Evolutionary conservation across 37 sponge, comb jelly and placozoan genomes (phyloP), one percentile per base, ranked within the genome.

Genomic region (Haliclona indistincta): DNA sequence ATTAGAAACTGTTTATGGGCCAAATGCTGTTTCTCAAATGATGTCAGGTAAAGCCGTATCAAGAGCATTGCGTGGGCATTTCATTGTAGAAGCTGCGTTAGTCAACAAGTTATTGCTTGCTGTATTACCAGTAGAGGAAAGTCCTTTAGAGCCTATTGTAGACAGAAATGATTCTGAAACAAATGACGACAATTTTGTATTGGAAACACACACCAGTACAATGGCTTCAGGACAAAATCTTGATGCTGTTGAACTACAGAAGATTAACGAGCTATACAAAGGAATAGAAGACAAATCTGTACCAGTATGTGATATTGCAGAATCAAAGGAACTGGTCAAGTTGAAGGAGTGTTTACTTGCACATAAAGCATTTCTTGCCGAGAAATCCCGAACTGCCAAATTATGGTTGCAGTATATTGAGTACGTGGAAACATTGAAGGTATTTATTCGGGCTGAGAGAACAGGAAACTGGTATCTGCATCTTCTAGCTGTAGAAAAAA

Each of bases 381-480:
- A 74, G 34, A 56, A 40, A 32, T 74, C 43, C 56, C 61, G 38
- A 74, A 74, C 75, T 58, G 75, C 63, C 37, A 74, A 56, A 23
- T 38, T 74, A 1, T 74, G 63, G 75, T 74, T 74, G 28, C 75
- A 74, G 22, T 74, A 74, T 33, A 74, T 74, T 51, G 78, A 64
- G 26, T 77, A 66, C 32, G 40, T 77, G 3, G 78, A 77, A 45
- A 67, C 67, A 25, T 38, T 43, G 68, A 65, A 77, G 55, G 25
- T 67, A 60, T 78, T 68, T 43, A 79, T 79, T 40, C 40, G 71
- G 53, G 70, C 71, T 54, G 81, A 79, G n/a, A 70, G 71, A 79
- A 70, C 71, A 68, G 70, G 43, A 38, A 58, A 74, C 4, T 74
- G 75, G 75, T 6, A 19, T 5, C 8, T 74, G 45, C 63, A 74